phyloP scores from a whole-genome alignment of 2,888 invertebrate genomes.

The Drosophila peninsularis region DNA sequence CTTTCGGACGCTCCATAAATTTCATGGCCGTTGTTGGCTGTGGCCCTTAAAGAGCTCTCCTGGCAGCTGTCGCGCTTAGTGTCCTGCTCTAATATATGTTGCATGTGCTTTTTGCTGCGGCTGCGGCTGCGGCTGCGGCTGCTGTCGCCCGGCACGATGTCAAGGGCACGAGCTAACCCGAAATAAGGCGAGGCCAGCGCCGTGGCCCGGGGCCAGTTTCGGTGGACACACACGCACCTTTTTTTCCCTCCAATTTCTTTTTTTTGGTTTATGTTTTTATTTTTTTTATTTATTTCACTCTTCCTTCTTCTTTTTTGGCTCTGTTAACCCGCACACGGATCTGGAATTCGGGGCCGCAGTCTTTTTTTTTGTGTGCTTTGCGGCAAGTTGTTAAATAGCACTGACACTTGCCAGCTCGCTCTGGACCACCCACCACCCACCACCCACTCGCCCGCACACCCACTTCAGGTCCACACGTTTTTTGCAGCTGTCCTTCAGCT shows the following conservation, averaged over 20 bases:
- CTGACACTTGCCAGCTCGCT: conserved; percentile 64
- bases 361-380: conserved; percentile 48
- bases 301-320: background rate
- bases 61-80: conserved; percentile 52
- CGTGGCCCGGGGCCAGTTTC: conserved; percentile 29
- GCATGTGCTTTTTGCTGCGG: conserved; percentile 40
- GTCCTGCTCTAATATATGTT: conserved; percentile 55
- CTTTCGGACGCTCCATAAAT: conserved; percentile 44
- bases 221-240: conserved; percentile 58
- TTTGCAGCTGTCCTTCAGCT: conserved; percentile 71
- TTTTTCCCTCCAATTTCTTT: conserved; percentile 17
- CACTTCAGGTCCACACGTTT: conserved; percentile 17
- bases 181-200: conserved; percentile 43
- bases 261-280: conserved; percentile 5
- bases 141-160: conserved; percentile 42
- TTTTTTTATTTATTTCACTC: conserved; percentile 2
- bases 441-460: background rate
- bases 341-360: conserved; percentile 24
- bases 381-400: conserved; percentile 75
- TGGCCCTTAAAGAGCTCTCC: conserved; percentile 45
- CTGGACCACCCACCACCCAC: too few relatives aligned
- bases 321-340: conserved; percentile 36
- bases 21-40: conserved; percentile 33
- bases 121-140: conserved; percentile 7
- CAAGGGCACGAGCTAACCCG: conserved; percentile 59